Evolutionary conservation across 2,797 vertebrate genomes (phyloP).

Genomic region (Melanotaenia pygmaea): DNA sequence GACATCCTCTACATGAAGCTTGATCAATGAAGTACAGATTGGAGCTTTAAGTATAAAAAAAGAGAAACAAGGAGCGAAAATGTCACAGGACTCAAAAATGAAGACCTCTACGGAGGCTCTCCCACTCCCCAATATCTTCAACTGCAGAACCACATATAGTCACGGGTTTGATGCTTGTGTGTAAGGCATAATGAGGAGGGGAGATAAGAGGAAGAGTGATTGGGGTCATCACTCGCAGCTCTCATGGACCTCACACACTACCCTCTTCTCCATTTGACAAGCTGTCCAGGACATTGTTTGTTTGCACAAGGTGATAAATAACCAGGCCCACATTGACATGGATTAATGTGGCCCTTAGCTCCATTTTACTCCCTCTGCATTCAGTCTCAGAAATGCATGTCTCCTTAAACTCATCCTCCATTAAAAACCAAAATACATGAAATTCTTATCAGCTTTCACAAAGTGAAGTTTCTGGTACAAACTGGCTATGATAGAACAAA

Average conservation of each 20-base stretch:
- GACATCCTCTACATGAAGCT: conserved; percentile 29
- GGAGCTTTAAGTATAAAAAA: conserved; percentile 30
- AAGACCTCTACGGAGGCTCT: conserved; percentile 59
- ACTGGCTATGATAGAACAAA: conserved; percentile 44
- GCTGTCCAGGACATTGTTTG: conserved; percentile 75
- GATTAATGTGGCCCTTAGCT: conserved; percentile 82
- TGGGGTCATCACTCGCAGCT: conserved; percentile 77
- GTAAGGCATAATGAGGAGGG: conserved; percentile 81
- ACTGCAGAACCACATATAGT: conserved; percentile 43
- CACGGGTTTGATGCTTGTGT: conserved; percentile 56
- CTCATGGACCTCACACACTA: conserved; percentile 61
- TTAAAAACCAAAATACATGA: conserved; percentile 59
- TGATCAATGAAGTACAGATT: conserved; percentile 33
- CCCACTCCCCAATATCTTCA: conserved; percentile 36
- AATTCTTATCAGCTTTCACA: conserved; percentile 66
- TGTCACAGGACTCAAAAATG: conserved; percentile 57
- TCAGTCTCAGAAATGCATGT: conserved; percentile 78
- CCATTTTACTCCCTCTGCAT: conserved; percentile 72
- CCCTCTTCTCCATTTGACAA: conserved; percentile 52
- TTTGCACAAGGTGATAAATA: conserved; percentile 88
- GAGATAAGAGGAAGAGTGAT: conserved; percentile 84
- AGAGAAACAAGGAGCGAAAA: conserved; percentile 11
- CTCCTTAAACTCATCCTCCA: conserved; percentile 39
- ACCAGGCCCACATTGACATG: conserved; percentile 85
- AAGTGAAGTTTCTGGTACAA: conserved; percentile 37